A percentile compares a stretch with the other conserved stretches of the same genome.
Conservation (phyloP, 1,140 invertebrate genomes). For the Dufourea novaeangliae region DNA sequence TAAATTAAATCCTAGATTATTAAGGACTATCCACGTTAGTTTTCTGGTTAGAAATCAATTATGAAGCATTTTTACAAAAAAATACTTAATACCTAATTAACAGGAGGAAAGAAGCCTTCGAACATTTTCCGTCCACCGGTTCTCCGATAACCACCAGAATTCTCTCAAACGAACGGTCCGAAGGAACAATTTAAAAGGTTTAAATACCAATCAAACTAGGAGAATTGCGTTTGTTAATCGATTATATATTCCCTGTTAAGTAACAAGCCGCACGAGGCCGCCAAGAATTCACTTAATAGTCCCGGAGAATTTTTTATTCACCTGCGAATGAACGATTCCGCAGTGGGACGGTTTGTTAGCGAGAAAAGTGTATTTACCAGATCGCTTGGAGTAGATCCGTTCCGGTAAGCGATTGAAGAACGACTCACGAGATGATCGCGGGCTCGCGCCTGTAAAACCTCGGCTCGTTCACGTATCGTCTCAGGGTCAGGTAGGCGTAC, state of each 20-base stretch:
- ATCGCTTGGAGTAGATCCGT: constrained; percentile 58
- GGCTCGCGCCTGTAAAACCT: constrained; percentile 42
- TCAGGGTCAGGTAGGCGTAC: constrained; percentile 63
- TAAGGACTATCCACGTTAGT: too few relatives aligned
- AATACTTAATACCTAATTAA: too few relatives aligned
- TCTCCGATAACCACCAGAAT: too few relatives aligned
- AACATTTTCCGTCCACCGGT: too few relatives aligned
- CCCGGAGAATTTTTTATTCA: neutral
- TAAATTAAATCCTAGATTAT: too few relatives aligned
- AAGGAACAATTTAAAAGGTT: too few relatives aligned
- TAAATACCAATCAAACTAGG: neutral
- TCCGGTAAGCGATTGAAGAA: constrained; percentile 66
- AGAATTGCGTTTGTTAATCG: neutral
- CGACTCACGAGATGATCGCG: constrained; percentile 65
- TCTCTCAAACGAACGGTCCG: too few relatives aligned
- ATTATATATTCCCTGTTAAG: neutral
- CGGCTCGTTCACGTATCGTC: constrained; percentile 38
- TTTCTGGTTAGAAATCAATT: too few relatives aligned
- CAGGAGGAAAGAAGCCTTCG: too few relatives aligned
- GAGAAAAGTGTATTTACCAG: constrained; percentile 66
- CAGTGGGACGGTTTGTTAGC: constrained; percentile 2
- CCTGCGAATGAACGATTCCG: neutral
- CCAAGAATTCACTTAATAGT: neutral
- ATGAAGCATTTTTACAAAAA: too few relatives aligned
- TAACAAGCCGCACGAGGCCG: neutral